Evolutionary conservation across 1,140 invertebrate genomes (phyloP), one percentile per base, ranked within the genome.

Genomic region (Stenopsyche tienmushanensis): DNA sequence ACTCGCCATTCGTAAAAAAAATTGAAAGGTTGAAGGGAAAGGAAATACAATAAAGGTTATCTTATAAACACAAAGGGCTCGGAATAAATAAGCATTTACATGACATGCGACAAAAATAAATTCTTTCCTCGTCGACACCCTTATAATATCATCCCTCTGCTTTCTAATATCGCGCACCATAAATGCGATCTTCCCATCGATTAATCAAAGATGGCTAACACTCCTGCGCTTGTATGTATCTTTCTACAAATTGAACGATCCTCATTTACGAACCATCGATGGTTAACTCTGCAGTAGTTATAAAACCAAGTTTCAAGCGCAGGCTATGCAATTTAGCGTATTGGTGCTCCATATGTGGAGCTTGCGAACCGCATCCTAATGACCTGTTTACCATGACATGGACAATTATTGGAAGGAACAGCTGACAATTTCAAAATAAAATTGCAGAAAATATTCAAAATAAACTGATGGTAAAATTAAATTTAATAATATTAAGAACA

Each of bases 281-380:
- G 18, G 44, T 7, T 5, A 20, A 5, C 44, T 15, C 44, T 47
- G 44, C 44, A 47, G 5, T 15, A 20, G 44, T 8, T 47, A 47
- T 47, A 20, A 15, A 47, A 47, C 7, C 17, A 9, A 47, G 29
- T 34, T 34, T 13, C 29, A 34, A 34, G 13, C 21, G 25, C 23
- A 15, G 13, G 39, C 52, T 23, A 15, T 18, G 63, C 63, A 55
- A 65, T 65, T 65, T 65, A 42, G 52, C 63, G 63, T 65, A 65
- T 65, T 65, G 63, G 63, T 45, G 63, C 44, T 65, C 63, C 63
- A 65, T 58, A 65, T 65, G 63, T 41, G 53, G 45, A 21, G 41
- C 3, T 39, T 53, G 53, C 54, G 63, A 42, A 2, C 53, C 52
- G 63, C 63, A 65, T 65, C 49, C 41, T 57, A 65, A 65, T 26